Evolutionary conservation across 2,113 vertebrate species (phyloP).

Genomic region (Cercocebus atys): DNA sequence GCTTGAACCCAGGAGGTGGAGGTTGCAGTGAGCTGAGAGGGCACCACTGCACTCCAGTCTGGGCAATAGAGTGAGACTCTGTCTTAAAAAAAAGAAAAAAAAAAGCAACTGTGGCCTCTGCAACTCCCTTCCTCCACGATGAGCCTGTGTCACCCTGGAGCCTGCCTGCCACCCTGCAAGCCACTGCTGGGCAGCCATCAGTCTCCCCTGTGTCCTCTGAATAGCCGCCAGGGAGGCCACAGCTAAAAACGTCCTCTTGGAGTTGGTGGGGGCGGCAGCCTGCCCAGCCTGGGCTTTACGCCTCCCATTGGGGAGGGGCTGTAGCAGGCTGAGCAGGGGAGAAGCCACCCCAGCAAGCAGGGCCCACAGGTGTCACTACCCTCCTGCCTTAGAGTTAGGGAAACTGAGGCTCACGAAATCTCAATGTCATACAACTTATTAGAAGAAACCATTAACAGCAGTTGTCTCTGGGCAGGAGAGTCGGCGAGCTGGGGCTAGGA

Average conservation of each 20-base stretch:
- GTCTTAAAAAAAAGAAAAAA: too few species aligned
- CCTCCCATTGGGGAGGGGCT: rapidly evolving
- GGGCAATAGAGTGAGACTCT: too few species aligned
- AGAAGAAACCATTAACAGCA: not conserved
- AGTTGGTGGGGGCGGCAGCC: not conserved
- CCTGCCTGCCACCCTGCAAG: not conserved
- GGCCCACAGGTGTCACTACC: not conserved
- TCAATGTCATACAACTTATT: not conserved
- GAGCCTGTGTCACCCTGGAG: not conserved
- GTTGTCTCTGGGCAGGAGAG: not conserved
- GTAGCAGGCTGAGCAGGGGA: not conserved
- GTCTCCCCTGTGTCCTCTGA: slow-evolving; percentile 20
- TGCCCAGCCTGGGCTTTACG: not conserved
- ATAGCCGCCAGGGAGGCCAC: not conserved
- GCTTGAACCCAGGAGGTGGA: too few species aligned
- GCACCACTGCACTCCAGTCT: too few species aligned
- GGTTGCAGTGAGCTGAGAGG: too few species aligned
- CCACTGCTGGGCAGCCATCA: not conserved
- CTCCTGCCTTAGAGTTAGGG: not conserved
- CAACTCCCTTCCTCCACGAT: not conserved
- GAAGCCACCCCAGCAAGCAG: not conserved
- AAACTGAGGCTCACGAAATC: not conserved
- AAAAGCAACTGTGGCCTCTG: not conserved
- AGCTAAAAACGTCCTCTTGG: slow-evolving; percentile 47
- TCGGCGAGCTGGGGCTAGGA: not conserved